Conservation (phyloP, 2,888 invertebrate species). For the Tetragonisca angustula region DNA sequence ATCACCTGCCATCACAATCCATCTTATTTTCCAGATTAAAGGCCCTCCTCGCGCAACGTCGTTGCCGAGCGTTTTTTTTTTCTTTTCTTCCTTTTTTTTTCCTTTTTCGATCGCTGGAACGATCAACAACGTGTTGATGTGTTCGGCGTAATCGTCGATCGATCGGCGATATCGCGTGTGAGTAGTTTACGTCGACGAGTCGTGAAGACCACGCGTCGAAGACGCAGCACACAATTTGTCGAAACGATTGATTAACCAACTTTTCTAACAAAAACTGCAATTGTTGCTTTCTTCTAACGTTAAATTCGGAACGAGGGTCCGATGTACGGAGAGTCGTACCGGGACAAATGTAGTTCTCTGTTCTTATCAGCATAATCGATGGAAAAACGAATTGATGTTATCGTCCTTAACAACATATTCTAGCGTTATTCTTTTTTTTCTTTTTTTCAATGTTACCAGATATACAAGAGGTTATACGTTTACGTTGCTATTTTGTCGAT, state of each 20-base stretch:
- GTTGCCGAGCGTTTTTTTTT: background rate
- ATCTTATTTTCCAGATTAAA: constrained; percentile 31
- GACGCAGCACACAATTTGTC: background rate
- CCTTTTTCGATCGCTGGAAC: constrained; percentile 1
- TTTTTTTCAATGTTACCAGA: no score
- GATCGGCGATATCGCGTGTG: constrained; percentile 9
- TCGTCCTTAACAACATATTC: no score
- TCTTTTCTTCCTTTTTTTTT: background rate
- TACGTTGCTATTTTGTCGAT: no score
- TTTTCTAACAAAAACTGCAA: background rate
- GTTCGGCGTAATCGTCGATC: constrained; percentile 23
- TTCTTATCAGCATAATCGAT: no score
- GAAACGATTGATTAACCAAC: no score
- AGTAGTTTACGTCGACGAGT: constrained; percentile 1
- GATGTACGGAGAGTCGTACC: background rate
- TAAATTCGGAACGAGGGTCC: background rate
- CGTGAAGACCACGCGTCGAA: background rate
- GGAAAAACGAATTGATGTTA: no score
- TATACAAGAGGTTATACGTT: no score
- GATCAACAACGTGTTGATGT: constrained; percentile 15
- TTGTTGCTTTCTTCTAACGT: background rate
- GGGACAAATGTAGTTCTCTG: no score
- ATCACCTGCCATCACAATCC: constrained; percentile 57
- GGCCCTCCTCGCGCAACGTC: constrained; percentile 20
- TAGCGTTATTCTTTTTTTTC: no score